Evolutionary conservation across 2,888 invertebrate genomes (phyloP).

Genomic region (Heliconius aoede): DNA sequence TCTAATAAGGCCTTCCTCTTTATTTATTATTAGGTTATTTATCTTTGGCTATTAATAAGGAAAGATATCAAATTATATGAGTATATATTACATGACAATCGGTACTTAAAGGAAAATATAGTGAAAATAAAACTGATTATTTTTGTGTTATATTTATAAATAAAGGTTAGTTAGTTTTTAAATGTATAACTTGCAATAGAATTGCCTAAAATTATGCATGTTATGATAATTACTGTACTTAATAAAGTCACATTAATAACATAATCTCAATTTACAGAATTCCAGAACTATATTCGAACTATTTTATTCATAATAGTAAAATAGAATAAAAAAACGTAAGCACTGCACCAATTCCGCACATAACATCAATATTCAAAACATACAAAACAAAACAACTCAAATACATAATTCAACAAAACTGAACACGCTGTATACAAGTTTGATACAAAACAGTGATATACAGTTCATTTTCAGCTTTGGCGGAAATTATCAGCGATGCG

Average conservation of each 20-base stretch:
- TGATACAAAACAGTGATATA: conserved; percentile 61
- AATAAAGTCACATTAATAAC: not conserved
- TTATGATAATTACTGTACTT: not conserved
- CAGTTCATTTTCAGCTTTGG: conserved; percentile 68
- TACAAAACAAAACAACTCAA: not conserved
- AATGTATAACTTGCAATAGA: not conserved
- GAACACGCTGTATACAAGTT: conserved; percentile 47
- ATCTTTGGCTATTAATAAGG: not conserved
- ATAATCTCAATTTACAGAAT: not conserved
- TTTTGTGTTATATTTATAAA: not conserved
- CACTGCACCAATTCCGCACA: not conserved
- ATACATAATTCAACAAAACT: conserved; percentile 1
- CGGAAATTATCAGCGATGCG: conserved; percentile 66
- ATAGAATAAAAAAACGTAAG: not conserved
- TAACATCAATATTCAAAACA: not conserved
- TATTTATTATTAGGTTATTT: too few species aligned
- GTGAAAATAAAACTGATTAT: not conserved
- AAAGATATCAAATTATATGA: not conserved
- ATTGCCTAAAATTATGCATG: not conserved
- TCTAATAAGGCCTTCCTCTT: too few species aligned
- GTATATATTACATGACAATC: too few species aligned
- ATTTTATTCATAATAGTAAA: too few species aligned
- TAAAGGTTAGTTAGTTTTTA: too few species aligned
- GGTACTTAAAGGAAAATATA: too few species aligned
- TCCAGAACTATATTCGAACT: not conserved